These are phyloP conservation scores for Mionectes olivaceus DNA, from an alignment of 2,797 vertebrate genomes.

Conservation along the genomic window DNA sequence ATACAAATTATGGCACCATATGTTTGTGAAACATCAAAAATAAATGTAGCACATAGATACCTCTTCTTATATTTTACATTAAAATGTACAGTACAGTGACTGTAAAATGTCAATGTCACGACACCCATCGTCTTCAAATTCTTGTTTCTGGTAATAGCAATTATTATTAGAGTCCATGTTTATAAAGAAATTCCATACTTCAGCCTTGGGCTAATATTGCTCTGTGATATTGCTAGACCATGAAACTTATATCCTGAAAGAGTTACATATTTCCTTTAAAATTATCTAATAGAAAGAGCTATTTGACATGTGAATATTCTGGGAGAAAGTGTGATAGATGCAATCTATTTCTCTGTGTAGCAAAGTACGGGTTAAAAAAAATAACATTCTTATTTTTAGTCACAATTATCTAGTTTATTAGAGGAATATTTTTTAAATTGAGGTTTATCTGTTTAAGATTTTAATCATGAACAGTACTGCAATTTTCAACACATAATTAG, in stretches of 20 bases:
- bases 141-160: conserved; percentile 1
- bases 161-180: background rate
- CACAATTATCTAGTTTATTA: background rate
- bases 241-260: conserved; percentile 22
- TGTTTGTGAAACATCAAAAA: conserved; percentile 62
- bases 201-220: conserved; percentile 56
- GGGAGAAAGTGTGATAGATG: background rate
- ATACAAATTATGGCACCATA: conserved; percentile 69
- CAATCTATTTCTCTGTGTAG: background rate
- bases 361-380: conserved; percentile 23
- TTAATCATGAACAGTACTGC: conserved; percentile 4
- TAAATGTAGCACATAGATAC: conserved; percentile 69
- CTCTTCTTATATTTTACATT: conserved; percentile 65
- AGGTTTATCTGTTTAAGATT: background rate
- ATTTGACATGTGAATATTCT: background rate
- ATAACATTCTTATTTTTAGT: background rate
- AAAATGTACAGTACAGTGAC: conserved; percentile 62
- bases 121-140: background rate
- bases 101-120: conserved; percentile 39
- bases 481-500: conserved; percentile 44
- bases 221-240: conserved; percentile 63
- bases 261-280: conserved; percentile 4
- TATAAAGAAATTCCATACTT: conserved; percentile 30
- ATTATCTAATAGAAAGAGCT: conserved; percentile 20
- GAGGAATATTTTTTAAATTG: background rate